Evolutionary conservation across 2,888 invertebrate genomes (phyloP).

Genomic region (Himalopsyche anomala): DNA sequence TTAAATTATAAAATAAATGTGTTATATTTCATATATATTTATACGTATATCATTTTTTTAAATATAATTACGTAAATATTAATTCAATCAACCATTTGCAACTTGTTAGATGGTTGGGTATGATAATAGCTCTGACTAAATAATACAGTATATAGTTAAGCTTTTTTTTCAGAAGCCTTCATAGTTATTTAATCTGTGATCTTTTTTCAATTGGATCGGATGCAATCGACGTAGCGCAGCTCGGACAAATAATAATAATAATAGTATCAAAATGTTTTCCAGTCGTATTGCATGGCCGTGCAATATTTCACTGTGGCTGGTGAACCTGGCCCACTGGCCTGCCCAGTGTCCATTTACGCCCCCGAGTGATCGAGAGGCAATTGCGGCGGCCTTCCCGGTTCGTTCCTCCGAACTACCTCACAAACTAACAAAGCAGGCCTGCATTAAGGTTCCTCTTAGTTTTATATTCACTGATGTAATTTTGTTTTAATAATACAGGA

Average conservation of each 20-base stretch:
- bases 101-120: too few relatives aligned
- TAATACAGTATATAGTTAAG: too few relatives aligned
- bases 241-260: conserved; percentile 18
- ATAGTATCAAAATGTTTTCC: conserved; percentile 60
- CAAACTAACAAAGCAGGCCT: not conserved
- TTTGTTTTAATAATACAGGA: too few relatives aligned
- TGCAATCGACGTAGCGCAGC: not conserved
- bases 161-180: too few relatives aligned
- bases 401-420: conserved; percentile 24
- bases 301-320: conserved; percentile 58
- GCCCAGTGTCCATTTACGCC: conserved; percentile 48
- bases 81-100: too few relatives aligned
- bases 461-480: too few relatives aligned
- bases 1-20: too few relatives aligned
- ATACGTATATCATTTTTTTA: too few relatives aligned
- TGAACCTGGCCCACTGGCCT: conserved; percentile 55
- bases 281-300: conserved; percentile 48
- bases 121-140: too few relatives aligned
- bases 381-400: conserved; percentile 35
- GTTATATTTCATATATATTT: too few relatives aligned
- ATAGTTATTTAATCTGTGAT: not conserved
- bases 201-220: not conserved
- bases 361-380: conserved; percentile 55
- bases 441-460: not conserved
- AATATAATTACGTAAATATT: too few relatives aligned